Percentiles rank a stretch among this genome's conserved stretches.
Evolutionary conservation across 2,888 invertebrate genomes (phyloP).

Genomic region (Carabus problematicus): DNA sequence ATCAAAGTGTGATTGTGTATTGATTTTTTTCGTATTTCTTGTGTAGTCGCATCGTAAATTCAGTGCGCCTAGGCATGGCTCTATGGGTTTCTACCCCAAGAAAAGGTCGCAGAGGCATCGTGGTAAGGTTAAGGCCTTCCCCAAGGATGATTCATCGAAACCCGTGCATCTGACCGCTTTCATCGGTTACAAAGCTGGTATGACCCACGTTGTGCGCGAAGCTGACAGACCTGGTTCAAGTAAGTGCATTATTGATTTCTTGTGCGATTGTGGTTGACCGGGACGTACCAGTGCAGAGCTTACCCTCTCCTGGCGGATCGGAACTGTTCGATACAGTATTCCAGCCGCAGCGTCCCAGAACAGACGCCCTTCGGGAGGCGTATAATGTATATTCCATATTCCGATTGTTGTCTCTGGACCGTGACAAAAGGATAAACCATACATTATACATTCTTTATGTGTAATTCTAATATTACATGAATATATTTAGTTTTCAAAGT

Average conservation of each 20-base stretch:
- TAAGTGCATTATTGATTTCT: constrained; percentile 65
- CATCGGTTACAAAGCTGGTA: constrained; percentile 98
- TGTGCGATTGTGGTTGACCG: not conserved
- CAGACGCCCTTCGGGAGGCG: constrained; percentile 66
- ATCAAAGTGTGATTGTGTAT: not conserved
- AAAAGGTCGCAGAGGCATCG: constrained; percentile 95
- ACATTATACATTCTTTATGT: constrained; percentile 64
- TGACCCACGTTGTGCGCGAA: constrained; percentile 99
- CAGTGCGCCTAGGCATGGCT: constrained; percentile 99
- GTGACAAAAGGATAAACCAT: constrained; percentile 76
- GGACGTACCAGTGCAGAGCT: constrained; percentile 49
- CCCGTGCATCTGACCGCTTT: constrained; percentile 98
- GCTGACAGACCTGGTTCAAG: constrained; percentile 98
- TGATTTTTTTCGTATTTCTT: constrained; percentile 20
- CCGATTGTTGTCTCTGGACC: constrained; percentile 73
- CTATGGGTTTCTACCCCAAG: constrained; percentile 99
- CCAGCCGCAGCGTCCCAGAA: constrained; percentile 70
- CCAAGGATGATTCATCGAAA: constrained; percentile 95
- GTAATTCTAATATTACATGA: too few species aligned
- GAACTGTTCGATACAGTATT: constrained; percentile 48
- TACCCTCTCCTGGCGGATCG: constrained; percentile 57
- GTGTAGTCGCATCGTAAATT: constrained; percentile 99
- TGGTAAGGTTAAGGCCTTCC: constrained; percentile 99
- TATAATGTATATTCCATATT: constrained; percentile 78
- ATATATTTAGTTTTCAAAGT: too few species aligned